Conservation (phyloP, 2,888 invertebrate species). For the Philonicus albiceps region DNA sequence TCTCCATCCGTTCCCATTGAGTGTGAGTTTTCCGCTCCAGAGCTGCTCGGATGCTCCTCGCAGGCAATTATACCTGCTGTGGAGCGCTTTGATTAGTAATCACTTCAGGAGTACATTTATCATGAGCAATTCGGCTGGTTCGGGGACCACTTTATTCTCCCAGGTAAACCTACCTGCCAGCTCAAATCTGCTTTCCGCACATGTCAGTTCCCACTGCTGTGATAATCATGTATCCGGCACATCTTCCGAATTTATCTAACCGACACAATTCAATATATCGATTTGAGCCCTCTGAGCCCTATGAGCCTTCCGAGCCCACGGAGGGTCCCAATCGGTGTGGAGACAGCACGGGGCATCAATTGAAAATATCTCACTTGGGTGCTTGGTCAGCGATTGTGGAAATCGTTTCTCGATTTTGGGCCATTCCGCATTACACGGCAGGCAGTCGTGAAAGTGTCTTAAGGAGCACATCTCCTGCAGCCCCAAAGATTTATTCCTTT, state of each 20-base stretch:
- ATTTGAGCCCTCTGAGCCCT: background rate
- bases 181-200: background rate
- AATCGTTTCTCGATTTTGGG: slow-evolving; percentile 31
- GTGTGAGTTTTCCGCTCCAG: background rate
- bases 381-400: slow-evolving; percentile 35
- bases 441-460: slow-evolving; percentile 1
- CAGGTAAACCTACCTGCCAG: slow-evolving; percentile 1
- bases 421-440: background rate
- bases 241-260: slow-evolving; percentile 22
- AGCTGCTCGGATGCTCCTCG: background rate
- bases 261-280: slow-evolving; percentile 32
- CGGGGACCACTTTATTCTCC: background rate
- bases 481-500: background rate
- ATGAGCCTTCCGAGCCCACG: background rate
- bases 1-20: background rate
- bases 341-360: slow-evolving; percentile 22
- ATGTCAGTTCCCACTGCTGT: background rate
- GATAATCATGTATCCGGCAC: slow-evolving; percentile 13
- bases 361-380: slow-evolving; percentile 37
- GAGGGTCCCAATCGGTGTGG: background rate
- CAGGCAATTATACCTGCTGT: background rate
- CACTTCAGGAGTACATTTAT: slow-evolving; percentile 21
- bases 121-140: slow-evolving; percentile 12
- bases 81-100: background rate
- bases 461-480: slow-evolving; percentile 8